These are phyloP conservation scores for Cosmorhoe ocellata DNA, from an alignment of 2,888 invertebrate species.

Conservation along the genomic window DNA sequence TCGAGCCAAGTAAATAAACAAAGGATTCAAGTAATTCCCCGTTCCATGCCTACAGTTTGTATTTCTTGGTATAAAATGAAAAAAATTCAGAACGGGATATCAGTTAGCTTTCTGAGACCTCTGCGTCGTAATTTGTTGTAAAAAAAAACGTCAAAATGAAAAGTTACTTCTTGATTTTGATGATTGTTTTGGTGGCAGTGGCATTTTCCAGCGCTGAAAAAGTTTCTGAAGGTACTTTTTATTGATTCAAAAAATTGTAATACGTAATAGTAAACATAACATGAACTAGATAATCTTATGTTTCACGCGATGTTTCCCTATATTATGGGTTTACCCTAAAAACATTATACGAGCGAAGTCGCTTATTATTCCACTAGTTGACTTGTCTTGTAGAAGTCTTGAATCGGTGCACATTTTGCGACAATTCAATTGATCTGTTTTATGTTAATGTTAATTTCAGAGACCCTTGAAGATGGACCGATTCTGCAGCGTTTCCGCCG, in stretches of 20 bases:
- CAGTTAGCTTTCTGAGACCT: not conserved
- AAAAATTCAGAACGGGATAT: not conserved
- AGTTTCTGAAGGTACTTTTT: constrained; percentile 11
- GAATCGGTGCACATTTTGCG: too few species aligned
- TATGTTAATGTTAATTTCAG: too few species aligned
- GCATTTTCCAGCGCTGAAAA: constrained; percentile 14
- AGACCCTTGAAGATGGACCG: constrained; percentile 7
- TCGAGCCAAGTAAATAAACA: too few species aligned
- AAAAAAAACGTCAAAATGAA: constrained; percentile 20
- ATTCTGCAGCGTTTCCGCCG: constrained; percentile 19
- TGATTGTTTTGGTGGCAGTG: constrained; percentile 19
- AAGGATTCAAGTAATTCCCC: constrained; percentile 17
- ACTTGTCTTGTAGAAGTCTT: too few species aligned
- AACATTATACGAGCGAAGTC: too few species aligned
- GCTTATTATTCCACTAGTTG: too few species aligned
- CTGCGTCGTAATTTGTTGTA: not conserved
- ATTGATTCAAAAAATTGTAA: too few species aligned
- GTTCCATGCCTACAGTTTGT: constrained; percentile 10
- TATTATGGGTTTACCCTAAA: too few species aligned
- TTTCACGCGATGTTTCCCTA: too few species aligned
- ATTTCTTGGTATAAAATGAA: constrained; percentile 5
- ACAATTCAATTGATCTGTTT: too few species aligned
- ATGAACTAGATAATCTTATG: too few species aligned
- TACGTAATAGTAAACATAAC: too few species aligned
- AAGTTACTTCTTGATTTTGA: constrained; percentile 23